Base-by-base conservation (phyloP, 2,113 vertebrate species). In the Mola mola region DNA sequence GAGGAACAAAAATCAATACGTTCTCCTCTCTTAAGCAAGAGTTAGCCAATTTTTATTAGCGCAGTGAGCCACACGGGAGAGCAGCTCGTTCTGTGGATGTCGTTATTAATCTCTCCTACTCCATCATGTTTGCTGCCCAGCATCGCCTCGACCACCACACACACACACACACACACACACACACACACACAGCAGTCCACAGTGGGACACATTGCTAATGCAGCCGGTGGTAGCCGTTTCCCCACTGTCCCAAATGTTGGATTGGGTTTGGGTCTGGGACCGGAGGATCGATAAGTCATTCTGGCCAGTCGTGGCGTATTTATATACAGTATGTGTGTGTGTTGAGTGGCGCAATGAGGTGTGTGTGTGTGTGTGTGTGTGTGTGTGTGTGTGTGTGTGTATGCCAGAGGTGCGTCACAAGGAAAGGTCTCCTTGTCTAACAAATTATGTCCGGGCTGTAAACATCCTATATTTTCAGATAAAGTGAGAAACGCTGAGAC, bases 21-120 rank as follows among this genome's bases (percentile, higher is more conserved):
- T 37, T 31, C 53, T 38, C 65, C 37, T 75, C 66, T 58, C 57
- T 81, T 76, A 71, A 81, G 79, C 68, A 79, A 83, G 72, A 79
- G 41, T 51, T 78, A 72, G 68, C 44, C 28, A 16, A 56, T 76
- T 80, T 83, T 47, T 77, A 79, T 81, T 76, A 76, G 80, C 21
- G 63, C 66, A 41, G 63, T 20, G 17, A 73, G 42, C 48, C 76
- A 66, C 60, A 50, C 21, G 16, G 66, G 73, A 74, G 49, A 53
- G 6, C 46, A 25, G 46, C 65, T 69, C 56, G 48, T 77, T 74
- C 51, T 72, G 50, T 53, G 40, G 55, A 43, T 55, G 66, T 74
- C 44, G 33, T 63, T 80, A 67, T 83, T 76, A 82, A 78, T 82
- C 76, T 71, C 44, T 55, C 24, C 52, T 49, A 63, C 40, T 20